Conservation (phyloP, 2,113 vertebrate species). For the Rhipidura dahli region DNA sequence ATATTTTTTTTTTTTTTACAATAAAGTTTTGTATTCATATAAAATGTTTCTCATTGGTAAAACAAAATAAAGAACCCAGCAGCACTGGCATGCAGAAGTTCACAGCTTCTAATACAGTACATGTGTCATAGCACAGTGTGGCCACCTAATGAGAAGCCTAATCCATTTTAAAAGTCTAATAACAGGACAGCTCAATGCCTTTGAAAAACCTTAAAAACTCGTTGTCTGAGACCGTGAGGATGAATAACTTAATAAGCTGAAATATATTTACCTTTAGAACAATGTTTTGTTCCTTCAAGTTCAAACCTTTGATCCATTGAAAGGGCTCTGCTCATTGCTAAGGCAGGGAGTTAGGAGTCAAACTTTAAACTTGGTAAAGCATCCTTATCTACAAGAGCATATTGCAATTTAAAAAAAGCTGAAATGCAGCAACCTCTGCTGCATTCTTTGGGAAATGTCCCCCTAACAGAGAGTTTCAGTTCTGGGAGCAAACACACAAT, state of each 20-base stretch:
- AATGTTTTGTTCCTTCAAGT: not conserved
- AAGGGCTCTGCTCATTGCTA: not conserved
- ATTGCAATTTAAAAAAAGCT: not conserved
- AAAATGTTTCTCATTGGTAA: conserved; percentile 10
- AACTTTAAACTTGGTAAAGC: not conserved
- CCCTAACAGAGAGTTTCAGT: not conserved
- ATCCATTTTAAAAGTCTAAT: not conserved
- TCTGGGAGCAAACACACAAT: not conserved
- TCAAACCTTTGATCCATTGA: not conserved
- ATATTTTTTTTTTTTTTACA: not conserved
- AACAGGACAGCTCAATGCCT: not conserved
- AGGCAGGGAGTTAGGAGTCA: not conserved
- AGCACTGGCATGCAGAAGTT: not conserved
- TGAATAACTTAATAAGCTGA: not conserved
- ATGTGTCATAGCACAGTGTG: not conserved
- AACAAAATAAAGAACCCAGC: conserved; percentile 29
- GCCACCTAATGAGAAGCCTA: not conserved
- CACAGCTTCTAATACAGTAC: not conserved
- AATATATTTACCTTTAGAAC: not conserved
- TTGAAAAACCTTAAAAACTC: not conserved
- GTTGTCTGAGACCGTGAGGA: not conserved
- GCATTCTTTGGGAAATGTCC: not conserved
- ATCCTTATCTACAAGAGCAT: not conserved
- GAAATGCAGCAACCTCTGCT: not conserved
- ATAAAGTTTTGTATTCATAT: not conserved